phyloP scores from a whole-genome alignment of 2,113 vertebrate species.

The Donacobius atricapilla region DNA sequence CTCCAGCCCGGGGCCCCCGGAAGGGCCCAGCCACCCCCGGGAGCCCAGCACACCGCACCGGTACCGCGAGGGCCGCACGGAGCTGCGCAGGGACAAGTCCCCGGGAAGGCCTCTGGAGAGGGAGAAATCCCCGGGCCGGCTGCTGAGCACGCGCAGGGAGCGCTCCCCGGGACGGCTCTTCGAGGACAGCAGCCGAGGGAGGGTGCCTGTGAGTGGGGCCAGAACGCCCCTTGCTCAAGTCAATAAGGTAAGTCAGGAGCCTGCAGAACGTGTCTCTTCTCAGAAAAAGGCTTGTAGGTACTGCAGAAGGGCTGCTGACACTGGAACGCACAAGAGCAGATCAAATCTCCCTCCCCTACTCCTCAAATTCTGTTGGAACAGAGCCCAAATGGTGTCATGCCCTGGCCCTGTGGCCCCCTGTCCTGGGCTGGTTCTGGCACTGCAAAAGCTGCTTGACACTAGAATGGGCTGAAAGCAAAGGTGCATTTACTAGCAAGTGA shows the following conservation, averaged over 20 bases:
- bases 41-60: slow-evolving; percentile 97
- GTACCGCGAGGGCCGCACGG: slow-evolving; percentile 92
- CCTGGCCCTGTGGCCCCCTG: not conserved
- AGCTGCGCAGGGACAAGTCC: slow-evolving; percentile 95
- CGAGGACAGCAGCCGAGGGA: slow-evolving; percentile 84
- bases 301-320: not conserved
- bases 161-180: slow-evolving; percentile 90
- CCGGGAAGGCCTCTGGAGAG: slow-evolving; percentile 91
- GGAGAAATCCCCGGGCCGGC: slow-evolving; percentile 92
- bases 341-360: not conserved
- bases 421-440: not conserved
- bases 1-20: slow-evolving; percentile 86
- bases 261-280: not conserved
- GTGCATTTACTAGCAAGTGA: not conserved
- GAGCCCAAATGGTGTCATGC: accelerated
- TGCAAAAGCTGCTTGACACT: not conserved
- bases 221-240: slow-evolving; percentile 93
- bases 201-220: slow-evolving; percentile 84
- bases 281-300: not conserved
- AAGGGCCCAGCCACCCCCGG: slow-evolving; percentile 85
- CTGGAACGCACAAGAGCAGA: not conserved
- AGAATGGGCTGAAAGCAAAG: not conserved
- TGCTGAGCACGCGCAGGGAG: slow-evolving; percentile 91
- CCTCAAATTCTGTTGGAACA: not conserved
- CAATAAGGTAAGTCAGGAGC: slow-evolving; percentile 84